A percentile compares a stretch with the other conserved stretches of the same genome.
Conservation (phyloP, 2,888 invertebrate genomes). For the Eristalis tenax region DNA sequence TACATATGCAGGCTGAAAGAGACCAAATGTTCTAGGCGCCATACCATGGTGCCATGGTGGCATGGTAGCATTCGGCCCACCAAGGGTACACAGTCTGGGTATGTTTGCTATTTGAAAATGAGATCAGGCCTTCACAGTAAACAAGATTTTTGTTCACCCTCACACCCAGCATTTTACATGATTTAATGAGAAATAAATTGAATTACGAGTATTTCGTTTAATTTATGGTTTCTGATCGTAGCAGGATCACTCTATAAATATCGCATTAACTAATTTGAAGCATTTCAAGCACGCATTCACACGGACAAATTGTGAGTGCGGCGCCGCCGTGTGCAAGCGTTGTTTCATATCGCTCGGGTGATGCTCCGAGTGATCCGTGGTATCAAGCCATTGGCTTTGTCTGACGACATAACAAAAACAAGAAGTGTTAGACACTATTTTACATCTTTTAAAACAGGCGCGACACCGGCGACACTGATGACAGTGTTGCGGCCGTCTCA, state of each 20-base stretch:
- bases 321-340: neutral
- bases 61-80: constrained; percentile 41
- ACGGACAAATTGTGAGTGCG: constrained; percentile 37
- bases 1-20: neutral
- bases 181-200: constrained; percentile 59
- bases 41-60: constrained; percentile 20
- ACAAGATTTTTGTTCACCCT: neutral
- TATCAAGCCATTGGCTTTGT: constrained; percentile 43
- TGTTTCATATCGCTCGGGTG: constrained; percentile 6
- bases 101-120: constrained; percentile 26
- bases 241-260: constrained; percentile 42
- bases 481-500: neutral
- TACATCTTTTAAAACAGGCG: constrained; percentile 5
- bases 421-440: constrained; percentile 18
- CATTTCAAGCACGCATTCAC: constrained; percentile 57
- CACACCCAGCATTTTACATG: constrained; percentile 28
- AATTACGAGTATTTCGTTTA: constrained; percentile 36
- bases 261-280: constrained; percentile 54
- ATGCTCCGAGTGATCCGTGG: constrained; percentile 26
- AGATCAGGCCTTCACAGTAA: constrained; percentile 5
- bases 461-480: constrained; percentile 27
- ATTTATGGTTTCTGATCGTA: constrained; percentile 24
- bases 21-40: constrained; percentile 49
- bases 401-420: neutral
- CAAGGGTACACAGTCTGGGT: neutral